Base-by-base conservation (phyloP, 2,888 invertebrate species). In the Lochmaea crataegi region DNA sequence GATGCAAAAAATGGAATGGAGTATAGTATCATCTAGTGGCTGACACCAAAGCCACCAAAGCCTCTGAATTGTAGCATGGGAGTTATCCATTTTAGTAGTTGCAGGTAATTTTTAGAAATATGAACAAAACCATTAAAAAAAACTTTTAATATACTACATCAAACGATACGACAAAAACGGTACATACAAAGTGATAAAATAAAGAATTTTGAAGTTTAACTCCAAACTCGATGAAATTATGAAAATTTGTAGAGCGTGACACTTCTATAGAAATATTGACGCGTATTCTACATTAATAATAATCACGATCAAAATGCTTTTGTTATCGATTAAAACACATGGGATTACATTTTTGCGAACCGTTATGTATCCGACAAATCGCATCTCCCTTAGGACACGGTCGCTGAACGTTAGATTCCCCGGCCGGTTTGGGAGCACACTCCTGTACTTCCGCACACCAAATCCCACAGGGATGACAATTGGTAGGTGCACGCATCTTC, bases 361-460 rank as follows among this genome's bases (percentile, higher is more conserved):
- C 11, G 6, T 11, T 4, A 42, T 63, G 61, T 11, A 63, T 63
- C 7, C 41, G 38, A 63, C 61, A 63, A 42, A 63, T 63, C 2
- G 41, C 16, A 18, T 14, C 22, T 10, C 18, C 61, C n/a, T 11
- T 38, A 12, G 61, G 41, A 63, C n/a, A 11, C 12, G 61, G 61
- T 63, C 61, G 41, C 16, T 41, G 41, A 10, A n/a, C 61, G 42
- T 63, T 63, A n/a, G 41, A 18, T 42, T 63, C 42, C 2, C 11
- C 9, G 2, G 11, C 11, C 14, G 80, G 77, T 76, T 85, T 86
- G 0, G 85, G 83, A 0, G 85, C 84, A 71, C 86, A 86, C 10
- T 84, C 83, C 75, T 84, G 83, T 14, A 86, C 79, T 71, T 82
- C 72, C 0, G 85, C 86, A 56, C 79, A 79, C 86, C 86, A 86